Percentiles rank a stretch among this genome's conserved stretches.
phyloP scores from a whole-genome alignment of 1,140 invertebrate genomes.

The Leptinotarsa defecta region DNA sequence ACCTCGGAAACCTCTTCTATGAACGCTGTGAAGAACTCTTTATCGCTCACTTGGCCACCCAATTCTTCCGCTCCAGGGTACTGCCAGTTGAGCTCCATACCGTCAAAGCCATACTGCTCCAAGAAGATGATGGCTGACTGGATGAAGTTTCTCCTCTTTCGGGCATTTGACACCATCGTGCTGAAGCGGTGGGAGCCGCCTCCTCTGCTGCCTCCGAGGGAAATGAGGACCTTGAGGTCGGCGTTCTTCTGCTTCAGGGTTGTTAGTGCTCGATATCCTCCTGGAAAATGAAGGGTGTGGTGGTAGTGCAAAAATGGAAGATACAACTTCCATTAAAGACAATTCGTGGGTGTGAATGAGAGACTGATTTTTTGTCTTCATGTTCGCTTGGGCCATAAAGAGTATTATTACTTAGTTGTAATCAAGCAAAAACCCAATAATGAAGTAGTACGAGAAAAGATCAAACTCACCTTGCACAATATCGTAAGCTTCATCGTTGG shows the following conservation, averaged over 20 bases:
- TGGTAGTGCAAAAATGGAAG: no score
- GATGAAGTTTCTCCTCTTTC: slow-evolving; percentile 62
- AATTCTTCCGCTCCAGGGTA: slow-evolving; percentile 63
- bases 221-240: slow-evolving; percentile 61
- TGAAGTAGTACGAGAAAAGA: no score
- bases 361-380: no score
- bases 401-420: no score
- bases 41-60: slow-evolving; percentile 58
- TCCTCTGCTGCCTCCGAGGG: slow-evolving; percentile 59
- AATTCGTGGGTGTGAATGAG: no score
- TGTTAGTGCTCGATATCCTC: slow-evolving; percentile 61
- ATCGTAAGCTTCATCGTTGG: slow-evolving; percentile 65
- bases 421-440: no score
- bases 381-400: no score
- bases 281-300: slow-evolving; percentile 43
- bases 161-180: slow-evolving; percentile 59
- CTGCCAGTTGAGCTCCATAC: slow-evolving; percentile 67
- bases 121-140: slow-evolving; percentile 64
- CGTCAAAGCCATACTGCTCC: slow-evolving; percentile 64
- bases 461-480: slow-evolving; percentile 59
- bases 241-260: slow-evolving; percentile 59
- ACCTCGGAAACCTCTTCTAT: slow-evolving; percentile 61
- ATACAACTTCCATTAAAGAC: no score
- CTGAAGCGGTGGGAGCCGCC: slow-evolving; percentile 59
- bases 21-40: slow-evolving; percentile 49